A percentile compares a stretch with the other conserved stretches of the same genome.
Evolutionary conservation across 2,888 invertebrate species (phyloP).

Genomic region (Noctua pronuba): DNA sequence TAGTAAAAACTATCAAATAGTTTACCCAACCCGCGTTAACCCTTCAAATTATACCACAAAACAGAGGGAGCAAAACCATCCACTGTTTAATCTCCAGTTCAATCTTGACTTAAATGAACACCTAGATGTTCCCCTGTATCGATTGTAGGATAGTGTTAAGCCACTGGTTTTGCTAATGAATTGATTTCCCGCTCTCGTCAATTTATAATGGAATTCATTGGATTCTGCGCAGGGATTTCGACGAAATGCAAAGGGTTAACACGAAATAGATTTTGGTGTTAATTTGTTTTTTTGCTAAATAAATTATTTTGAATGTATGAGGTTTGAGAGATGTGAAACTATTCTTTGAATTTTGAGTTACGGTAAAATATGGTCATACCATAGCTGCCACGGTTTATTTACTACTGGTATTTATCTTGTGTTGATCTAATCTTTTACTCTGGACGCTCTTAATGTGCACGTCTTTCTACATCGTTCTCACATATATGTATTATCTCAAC

Average conservation of each 20-base stretch:
- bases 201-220: slow-evolving; percentile 76
- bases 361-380: no score
- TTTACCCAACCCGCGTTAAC: slow-evolving; percentile 41
- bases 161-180: slow-evolving; percentile 86
- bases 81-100: slow-evolving; percentile 86
- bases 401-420: no score
- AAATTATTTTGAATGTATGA: no score
- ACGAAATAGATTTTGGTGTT: not conserved
- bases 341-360: not conserved
- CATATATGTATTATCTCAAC: no score
- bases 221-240: slow-evolving; percentile 55
- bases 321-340: no score
- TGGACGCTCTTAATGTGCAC: no score
- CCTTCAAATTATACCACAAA: slow-evolving; percentile 63
- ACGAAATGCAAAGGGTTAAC: slow-evolving; percentile 54
- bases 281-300: not conserved
- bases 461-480: no score
- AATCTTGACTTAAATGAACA: slow-evolving; percentile 89
- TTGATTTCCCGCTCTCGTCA: slow-evolving; percentile 84
- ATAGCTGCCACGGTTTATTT: no score
- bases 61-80: slow-evolving; percentile 78
- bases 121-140: slow-evolving; percentile 82
- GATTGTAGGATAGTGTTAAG: slow-evolving; percentile 84
- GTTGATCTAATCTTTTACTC: no score
- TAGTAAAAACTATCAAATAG: not conserved